A percentile compares a stretch with the other conserved stretches of the same genome.
These are phyloP conservation scores for Chelonus formosanus DNA, from an alignment of 2,888 invertebrate species.

Conservation along the genomic window DNA sequence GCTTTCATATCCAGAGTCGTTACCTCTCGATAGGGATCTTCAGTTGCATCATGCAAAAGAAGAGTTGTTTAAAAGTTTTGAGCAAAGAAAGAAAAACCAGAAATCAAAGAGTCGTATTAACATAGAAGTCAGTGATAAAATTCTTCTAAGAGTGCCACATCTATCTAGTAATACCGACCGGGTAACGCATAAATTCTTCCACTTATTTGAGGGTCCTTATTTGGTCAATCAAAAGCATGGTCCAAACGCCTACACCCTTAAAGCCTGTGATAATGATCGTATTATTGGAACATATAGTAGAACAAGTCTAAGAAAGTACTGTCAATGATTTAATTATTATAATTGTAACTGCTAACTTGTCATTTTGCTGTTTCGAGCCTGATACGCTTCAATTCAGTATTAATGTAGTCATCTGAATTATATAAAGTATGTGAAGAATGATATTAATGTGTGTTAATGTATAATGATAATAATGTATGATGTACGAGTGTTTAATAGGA, in stretches of 20 bases:
- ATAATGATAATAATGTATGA: too few relatives aligned
- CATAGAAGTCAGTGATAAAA: constrained; percentile 11
- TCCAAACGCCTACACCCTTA: constrained; percentile 14
- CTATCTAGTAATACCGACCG: constrained; percentile 22
- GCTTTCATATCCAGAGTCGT: constrained; percentile 1
- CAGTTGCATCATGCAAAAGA: constrained; percentile 26
- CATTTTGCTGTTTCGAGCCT: too few relatives aligned
- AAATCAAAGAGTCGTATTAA: not conserved
- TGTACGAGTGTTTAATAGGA: too few relatives aligned
- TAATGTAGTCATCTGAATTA: too few relatives aligned
- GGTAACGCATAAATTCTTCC: constrained; percentile 20
- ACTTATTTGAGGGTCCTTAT: constrained; percentile 20
- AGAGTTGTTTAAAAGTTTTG: constrained; percentile 8
- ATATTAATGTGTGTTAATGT: too few relatives aligned
- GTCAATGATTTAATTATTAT: too few relatives aligned
- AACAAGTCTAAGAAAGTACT: constrained; percentile 11
- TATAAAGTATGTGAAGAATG: too few relatives aligned
- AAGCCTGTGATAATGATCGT: not conserved
- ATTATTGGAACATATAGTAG: constrained; percentile 28
- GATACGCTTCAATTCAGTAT: too few relatives aligned
- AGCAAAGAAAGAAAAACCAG: constrained; percentile 8
- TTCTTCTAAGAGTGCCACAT: constrained; percentile 28
- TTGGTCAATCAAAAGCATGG: not conserved
- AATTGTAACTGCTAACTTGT: too few relatives aligned
- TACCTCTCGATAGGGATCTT: not conserved